These are phyloP conservation scores for Diabrotica balteata DNA, from an alignment of 2,888 invertebrate genomes.

Conservation along the genomic window DNA sequence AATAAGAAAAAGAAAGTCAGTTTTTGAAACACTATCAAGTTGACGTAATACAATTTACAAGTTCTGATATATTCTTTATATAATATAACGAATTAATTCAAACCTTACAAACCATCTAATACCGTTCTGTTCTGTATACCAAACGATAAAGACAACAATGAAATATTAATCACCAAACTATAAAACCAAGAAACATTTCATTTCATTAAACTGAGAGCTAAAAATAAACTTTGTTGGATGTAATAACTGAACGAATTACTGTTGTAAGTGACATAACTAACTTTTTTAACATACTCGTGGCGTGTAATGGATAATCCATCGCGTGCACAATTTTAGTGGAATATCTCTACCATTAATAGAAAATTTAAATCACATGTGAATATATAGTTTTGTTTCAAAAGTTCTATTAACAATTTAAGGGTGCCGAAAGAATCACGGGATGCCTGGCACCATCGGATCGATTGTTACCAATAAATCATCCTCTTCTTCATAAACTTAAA, in stretches of 20 bases:
- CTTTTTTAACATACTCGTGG: constrained; percentile 4
- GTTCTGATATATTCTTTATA: no score
- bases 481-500: no score
- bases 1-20: no score
- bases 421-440: constrained; percentile 1
- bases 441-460: constrained; percentile 13
- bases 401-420: constrained; percentile 10
- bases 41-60: no score
- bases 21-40: no score
- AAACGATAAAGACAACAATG: not conserved
- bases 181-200: not conserved
- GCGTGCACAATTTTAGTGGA: constrained; percentile 1
- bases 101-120: not conserved
- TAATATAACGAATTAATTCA: no score
- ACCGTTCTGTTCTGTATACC: not conserved
- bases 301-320: not conserved
- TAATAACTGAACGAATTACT: not conserved
- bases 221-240: not conserved
- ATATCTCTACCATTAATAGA: not conserved
- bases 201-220: not conserved
- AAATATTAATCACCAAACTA: not conserved
- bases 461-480: no score
- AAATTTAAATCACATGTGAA: not conserved
- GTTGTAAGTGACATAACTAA: not conserved
- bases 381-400: constrained; percentile 17